Evolutionary conservation across 2,888 invertebrate species (phyloP).

Genomic region (Operophtera brumata): DNA sequence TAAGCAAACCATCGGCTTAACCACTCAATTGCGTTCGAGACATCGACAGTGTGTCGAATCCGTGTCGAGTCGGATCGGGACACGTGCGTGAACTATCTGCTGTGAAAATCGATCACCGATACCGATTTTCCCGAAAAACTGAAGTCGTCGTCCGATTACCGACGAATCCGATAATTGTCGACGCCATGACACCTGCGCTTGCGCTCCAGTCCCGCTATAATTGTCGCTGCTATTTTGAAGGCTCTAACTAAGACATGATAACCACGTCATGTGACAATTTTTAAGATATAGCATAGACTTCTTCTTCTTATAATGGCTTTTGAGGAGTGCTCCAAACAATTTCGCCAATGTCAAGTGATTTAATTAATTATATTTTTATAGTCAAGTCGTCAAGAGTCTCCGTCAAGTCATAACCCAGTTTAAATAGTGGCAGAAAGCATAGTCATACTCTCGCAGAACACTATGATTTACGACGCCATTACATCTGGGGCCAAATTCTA

Average conservation of each 20-base stretch:
- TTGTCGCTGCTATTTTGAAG: slow-evolving; percentile 60
- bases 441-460: too few relatives aligned
- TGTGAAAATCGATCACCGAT: slow-evolving; percentile 74
- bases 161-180: slow-evolving; percentile 60
- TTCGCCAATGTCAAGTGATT: too few relatives aligned
- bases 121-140: slow-evolving; percentile 65
- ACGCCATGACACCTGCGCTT: slow-evolving; percentile 70
- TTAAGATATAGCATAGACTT: too few relatives aligned
- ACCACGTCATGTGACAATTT: background rate
- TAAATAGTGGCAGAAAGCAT: too few relatives aligned
- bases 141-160: slow-evolving; percentile 70
- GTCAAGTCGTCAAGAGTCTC: too few relatives aligned
- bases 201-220: slow-evolving; percentile 58
- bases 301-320: too few relatives aligned
- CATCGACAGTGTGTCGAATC: slow-evolving; percentile 60
- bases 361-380: too few relatives aligned
- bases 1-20: slow-evolving; percentile 50
- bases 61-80: slow-evolving; percentile 45
- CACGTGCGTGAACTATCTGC: slow-evolving; percentile 78
- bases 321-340: too few relatives aligned
- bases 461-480: too few relatives aligned
- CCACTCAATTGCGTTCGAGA: slow-evolving; percentile 49
- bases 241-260: background rate
- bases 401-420: too few relatives aligned
- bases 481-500: too few relatives aligned